Conservation (phyloP, 2,113 vertebrate genomes). For the Bubo blakistoni region DNA sequence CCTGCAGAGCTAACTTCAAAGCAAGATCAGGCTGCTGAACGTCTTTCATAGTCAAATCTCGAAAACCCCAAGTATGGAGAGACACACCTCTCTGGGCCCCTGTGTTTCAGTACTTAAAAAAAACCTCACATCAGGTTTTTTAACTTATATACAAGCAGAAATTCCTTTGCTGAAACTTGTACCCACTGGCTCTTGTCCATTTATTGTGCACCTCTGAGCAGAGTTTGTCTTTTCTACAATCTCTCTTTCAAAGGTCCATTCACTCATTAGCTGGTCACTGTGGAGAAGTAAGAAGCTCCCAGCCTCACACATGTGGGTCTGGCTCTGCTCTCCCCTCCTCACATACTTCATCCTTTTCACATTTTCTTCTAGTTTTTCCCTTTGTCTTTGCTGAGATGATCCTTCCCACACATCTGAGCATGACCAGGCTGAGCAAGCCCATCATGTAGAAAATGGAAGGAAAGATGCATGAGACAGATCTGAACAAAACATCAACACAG, state of each 20-base stretch:
- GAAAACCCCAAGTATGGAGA: neutral
- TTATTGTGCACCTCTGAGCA: neutral
- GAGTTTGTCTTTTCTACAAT: neutral
- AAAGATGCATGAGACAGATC: neutral
- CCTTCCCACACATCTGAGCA: neutral
- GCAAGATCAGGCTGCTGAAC: constrained; percentile 12
- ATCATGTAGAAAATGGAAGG: neutral
- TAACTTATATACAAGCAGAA: neutral
- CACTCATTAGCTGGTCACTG: neutral
- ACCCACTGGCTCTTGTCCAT: neutral
- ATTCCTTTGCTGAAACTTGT: neutral
- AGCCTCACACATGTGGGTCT: accelerated
- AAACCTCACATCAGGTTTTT: neutral
- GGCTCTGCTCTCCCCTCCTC: neutral
- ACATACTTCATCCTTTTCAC: neutral
- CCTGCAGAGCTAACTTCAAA: constrained; percentile 57
- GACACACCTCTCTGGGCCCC: neutral
- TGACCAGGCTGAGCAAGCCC: neutral
- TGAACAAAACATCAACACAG: neutral
- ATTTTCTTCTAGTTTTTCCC: neutral
- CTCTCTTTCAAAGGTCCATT: neutral
- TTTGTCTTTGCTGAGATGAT: neutral
- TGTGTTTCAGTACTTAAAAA: neutral
- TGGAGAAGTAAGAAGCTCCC: neutral
- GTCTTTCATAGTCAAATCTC: constrained; percentile 30